Evolutionary conservation across 1,140 invertebrate species (phyloP).

Genomic region (Nasonia vitripennis): DNA sequence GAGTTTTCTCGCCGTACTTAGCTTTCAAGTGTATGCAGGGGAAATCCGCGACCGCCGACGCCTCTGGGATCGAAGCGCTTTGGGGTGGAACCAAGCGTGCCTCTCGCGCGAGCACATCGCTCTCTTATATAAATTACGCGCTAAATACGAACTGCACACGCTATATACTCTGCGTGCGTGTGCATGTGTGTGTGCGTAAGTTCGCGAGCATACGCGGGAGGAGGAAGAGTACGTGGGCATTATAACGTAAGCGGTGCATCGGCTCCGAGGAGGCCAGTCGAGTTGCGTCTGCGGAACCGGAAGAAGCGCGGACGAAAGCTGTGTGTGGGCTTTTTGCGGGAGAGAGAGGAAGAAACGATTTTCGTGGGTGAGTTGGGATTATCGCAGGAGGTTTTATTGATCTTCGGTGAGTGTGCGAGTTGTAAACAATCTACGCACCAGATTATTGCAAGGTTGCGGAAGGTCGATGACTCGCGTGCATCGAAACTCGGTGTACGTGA

Average conservation of each 20-base stretch:
- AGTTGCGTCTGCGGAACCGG: conserved; percentile 60
- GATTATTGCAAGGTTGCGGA: too few species aligned
- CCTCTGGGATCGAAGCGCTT: conserved; percentile 72
- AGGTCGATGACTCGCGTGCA: too few species aligned
- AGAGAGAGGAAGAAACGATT: neutral
- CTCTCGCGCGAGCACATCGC: conserved; percentile 58
- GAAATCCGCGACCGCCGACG: conserved; percentile 57
- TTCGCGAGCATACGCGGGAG: neutral
- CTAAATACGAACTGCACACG: conserved; percentile 66
- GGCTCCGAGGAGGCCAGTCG: conserved; percentile 39
- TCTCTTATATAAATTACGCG: conserved; percentile 74
- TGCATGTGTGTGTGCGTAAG: conserved; percentile 32
- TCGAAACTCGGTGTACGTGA: too few species aligned
- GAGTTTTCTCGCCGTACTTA: neutral
- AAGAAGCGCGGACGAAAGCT: conserved; percentile 50
- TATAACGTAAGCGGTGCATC: conserved; percentile 39
- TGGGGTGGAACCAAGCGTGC: conserved; percentile 74
- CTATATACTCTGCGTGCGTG: conserved; percentile 45
- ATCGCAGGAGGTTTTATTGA: too few species aligned
- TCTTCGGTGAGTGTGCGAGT: too few species aligned
- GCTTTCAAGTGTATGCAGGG: neutral
- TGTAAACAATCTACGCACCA: too few species aligned
- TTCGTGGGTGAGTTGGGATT: too few species aligned
- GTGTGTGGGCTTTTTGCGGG: neutral
- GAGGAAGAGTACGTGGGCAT: conserved; percentile 12